Conservation (phyloP, 2,113 vertebrate genomes). For the Macaca nemestrina region DNA sequence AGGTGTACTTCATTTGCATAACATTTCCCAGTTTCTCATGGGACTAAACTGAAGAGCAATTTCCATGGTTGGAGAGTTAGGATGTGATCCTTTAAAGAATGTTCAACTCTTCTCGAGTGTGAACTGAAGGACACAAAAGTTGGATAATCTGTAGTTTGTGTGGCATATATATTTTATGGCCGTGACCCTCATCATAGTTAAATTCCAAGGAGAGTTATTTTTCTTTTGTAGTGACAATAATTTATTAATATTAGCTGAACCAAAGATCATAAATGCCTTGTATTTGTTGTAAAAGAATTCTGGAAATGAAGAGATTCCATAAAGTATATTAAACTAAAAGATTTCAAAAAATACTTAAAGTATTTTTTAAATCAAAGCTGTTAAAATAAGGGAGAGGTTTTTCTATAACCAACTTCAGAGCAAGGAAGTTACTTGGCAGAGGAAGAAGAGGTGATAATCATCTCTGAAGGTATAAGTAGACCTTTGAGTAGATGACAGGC, state of each 20-base stretch:
- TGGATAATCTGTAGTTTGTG: background rate
- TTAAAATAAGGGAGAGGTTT: background rate
- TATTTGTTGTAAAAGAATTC: background rate
- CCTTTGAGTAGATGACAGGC: background rate
- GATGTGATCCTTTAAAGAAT: background rate
- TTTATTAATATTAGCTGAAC: background rate
- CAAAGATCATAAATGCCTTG: background rate
- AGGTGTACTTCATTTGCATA: constrained; percentile 13
- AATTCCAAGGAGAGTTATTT: background rate
- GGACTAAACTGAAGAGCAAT: background rate
- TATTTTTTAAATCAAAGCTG: background rate
- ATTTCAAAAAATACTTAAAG: background rate
- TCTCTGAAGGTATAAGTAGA: background rate
- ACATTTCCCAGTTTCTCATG: background rate
- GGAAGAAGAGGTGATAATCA: background rate
- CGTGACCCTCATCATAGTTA: background rate
- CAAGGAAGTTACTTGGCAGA: background rate
- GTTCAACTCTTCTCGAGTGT: background rate
- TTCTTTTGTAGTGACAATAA: background rate
- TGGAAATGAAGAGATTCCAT: background rate
- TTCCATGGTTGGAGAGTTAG: background rate
- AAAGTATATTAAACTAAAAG: background rate
- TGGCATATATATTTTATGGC: background rate
- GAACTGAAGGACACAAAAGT: background rate
- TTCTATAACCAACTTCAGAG: background rate